A percentile compares a stretch with the other conserved stretches of the same genome.
These are phyloP conservation scores for Ophioninae sp. DNA, from an alignment of 2,888 invertebrate genomes.

Conservation along the genomic window DNA sequence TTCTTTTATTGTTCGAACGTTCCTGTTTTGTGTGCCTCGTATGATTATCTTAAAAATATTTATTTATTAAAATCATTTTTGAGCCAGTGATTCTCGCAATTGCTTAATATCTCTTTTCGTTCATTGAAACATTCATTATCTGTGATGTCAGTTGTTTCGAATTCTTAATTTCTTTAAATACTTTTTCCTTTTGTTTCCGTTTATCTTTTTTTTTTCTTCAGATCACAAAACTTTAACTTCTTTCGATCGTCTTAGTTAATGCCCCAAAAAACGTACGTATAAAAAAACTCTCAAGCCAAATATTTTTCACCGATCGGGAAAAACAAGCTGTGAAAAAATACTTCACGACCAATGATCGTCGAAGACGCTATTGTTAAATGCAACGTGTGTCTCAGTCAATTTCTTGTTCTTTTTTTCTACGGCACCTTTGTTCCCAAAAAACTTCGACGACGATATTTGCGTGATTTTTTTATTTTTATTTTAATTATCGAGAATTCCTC, in stretches of 20 bases:
- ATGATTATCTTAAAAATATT: constrained; percentile 58
- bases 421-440: constrained; percentile 16
- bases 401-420: constrained; percentile 4
- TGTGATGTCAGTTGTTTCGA: constrained; percentile 1
- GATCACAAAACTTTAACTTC: constrained; percentile 47
- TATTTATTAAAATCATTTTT: constrained; percentile 39
- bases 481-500: constrained; percentile 40
- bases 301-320: constrained; percentile 24
- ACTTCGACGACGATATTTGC: constrained; percentile 31
- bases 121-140: constrained; percentile 16
- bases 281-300: constrained; percentile 41
- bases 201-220: constrained; percentile 17
- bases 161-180: constrained; percentile 6
- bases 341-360: constrained; percentile 38
- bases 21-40: constrained; percentile 15
- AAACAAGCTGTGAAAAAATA: constrained; percentile 19
- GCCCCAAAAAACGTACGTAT: constrained; percentile 43
- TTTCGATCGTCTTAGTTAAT: constrained; percentile 47
- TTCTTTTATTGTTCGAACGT: constrained; percentile 45
- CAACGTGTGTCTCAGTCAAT: constrained; percentile 57
- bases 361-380: constrained; percentile 58
- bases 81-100: constrained; percentile 39
- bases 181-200: constrained; percentile 2
- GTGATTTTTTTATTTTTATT: constrained; percentile 54
- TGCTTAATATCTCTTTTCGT: constrained; percentile 25